phyloP scores from a whole-genome alignment of 2,113 vertebrate species.

The Pampusana beccarii region DNA sequence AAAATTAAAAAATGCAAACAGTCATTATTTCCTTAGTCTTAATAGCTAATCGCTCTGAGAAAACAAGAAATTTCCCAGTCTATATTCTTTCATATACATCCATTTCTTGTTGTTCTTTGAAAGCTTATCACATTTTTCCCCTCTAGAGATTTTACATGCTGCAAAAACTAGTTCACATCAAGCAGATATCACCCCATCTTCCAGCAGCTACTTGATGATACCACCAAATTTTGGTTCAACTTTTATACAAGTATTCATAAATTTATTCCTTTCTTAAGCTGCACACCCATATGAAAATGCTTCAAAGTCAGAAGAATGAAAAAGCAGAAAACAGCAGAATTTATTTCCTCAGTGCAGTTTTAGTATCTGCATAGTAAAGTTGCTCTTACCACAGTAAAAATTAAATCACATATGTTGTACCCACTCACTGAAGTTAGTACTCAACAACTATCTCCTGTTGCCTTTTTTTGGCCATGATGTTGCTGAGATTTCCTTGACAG shows the following conservation, averaged over 20 bases:
- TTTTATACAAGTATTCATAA: neutral
- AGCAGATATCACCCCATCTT: neutral
- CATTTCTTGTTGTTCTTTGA: neutral
- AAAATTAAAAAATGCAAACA: neutral
- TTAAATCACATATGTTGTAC: accelerated
- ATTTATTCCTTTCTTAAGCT: neutral
- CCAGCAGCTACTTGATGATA: neutral
- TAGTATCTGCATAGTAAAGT: neutral
- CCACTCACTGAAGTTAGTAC: neutral
- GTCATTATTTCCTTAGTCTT: neutral
- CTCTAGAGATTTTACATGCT: neutral
- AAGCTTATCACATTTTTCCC: neutral
- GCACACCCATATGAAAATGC: neutral
- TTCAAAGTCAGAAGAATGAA: neutral
- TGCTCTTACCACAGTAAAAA: neutral
- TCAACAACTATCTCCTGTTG: neutral
- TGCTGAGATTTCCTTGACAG: neutral
- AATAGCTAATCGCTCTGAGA: neutral
- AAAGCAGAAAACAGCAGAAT: neutral
- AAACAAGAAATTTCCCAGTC: neutral
- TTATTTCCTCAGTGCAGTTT: neutral
- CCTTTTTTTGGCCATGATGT: neutral
- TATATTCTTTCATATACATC: neutral
- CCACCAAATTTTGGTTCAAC: neutral
- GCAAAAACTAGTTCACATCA: neutral